Evolutionary conservation across 2,113 vertebrate species (phyloP).

Genomic region (Ovibos moschatus): DNA sequence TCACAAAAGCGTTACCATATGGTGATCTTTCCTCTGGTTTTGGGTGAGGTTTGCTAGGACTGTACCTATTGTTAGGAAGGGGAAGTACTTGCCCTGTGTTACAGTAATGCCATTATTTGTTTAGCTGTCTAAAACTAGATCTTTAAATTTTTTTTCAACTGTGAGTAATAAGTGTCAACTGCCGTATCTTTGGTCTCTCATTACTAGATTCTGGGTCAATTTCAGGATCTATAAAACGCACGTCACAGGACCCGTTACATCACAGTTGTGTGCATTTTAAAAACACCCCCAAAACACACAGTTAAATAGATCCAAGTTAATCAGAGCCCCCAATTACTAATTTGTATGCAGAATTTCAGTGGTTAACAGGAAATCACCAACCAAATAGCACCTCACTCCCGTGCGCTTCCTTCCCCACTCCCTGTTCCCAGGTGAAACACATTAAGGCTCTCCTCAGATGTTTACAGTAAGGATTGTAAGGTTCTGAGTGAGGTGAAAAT

Average conservation of each 20-base stretch:
- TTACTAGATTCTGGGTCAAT: not conserved
- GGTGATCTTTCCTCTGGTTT: not conserved
- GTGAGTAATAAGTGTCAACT: not conserved
- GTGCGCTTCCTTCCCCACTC: rapidly evolving
- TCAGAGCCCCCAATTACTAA: not conserved
- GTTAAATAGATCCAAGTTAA: not conserved
- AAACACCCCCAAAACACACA: not conserved
- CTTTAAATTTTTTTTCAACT: not conserved
- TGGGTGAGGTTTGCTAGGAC: not conserved
- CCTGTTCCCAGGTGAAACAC: not conserved
- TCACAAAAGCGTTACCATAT: not conserved
- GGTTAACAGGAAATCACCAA: not conserved
- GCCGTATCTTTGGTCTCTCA: not conserved
- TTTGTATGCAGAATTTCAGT: not conserved
- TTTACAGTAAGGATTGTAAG: not conserved
- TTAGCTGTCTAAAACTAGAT: not conserved
- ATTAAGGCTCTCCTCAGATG: not conserved
- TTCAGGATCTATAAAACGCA: not conserved
- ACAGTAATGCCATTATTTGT: not conserved
- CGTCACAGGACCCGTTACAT: not conserved
- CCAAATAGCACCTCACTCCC: not conserved
- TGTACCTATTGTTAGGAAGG: not conserved
- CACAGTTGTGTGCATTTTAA: not conserved
- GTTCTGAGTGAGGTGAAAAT: not conserved
- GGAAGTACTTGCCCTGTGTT: not conserved